Evolutionary conservation across 2,113 vertebrate species (phyloP).

Genomic region (Barnardius zonarius): DNA sequence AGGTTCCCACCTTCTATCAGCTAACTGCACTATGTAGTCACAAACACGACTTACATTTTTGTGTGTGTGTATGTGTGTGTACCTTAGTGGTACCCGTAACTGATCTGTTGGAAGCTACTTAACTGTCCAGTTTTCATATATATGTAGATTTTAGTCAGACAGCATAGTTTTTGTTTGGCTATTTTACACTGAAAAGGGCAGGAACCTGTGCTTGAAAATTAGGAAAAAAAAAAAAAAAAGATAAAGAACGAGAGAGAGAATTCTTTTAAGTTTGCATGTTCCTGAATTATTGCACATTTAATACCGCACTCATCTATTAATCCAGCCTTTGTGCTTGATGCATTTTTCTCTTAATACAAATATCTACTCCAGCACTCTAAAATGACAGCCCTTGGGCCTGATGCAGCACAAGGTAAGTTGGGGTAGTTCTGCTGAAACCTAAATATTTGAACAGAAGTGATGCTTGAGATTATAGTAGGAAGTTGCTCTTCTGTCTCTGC

Average conservation of each 20-base stretch:
- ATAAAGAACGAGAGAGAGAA: not conserved
- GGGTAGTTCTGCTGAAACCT: not conserved
- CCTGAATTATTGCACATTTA: not conserved
- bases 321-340: not conserved
- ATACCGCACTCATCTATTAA: not conserved
- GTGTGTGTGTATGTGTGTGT: not conserved
- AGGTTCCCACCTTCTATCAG: not conserved
- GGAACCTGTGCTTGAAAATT: not conserved
- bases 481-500: not conserved
- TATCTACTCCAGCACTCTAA: not conserved
- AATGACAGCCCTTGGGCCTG: not conserved
- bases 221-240: not conserved
- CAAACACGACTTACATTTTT: not conserved
- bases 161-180: not conserved
- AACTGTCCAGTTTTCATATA: not conserved
- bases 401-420: not conserved
- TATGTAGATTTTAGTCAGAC: not conserved
- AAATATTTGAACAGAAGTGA: conserved; percentile 25
- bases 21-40: not conserved
- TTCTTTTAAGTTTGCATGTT: not conserved
- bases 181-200: not conserved
- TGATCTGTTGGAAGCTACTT: not conserved
- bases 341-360: not conserved
- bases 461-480: conserved; percentile 19
- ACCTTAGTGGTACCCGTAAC: not conserved